A percentile compares a stretch with the other conserved stretches of the same genome.
These are phyloP conservation scores for Pseudorhiza aurosa DNA, from an alignment of 30 jellyfish, hydroid and myxozoan genomes.

Conservation along the genomic window DNA sequence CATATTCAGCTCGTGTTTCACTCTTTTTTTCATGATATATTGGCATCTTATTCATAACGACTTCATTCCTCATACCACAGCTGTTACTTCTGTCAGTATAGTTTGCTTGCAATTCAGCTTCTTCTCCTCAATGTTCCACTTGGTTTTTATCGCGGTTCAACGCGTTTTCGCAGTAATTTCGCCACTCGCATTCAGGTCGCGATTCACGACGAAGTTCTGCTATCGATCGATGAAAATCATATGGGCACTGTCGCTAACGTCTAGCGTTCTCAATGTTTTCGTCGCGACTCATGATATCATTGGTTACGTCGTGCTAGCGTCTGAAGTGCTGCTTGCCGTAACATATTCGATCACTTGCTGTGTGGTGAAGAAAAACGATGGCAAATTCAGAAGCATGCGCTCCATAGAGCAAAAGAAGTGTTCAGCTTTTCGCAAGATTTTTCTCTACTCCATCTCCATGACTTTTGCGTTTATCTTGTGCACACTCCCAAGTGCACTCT, in stretches of 20 bases:
- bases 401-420: neutral
- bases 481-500: slow-evolving; percentile 9
- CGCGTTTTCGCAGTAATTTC: slow-evolving; percentile 10
- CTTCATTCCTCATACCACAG: neutral
- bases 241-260: neutral
- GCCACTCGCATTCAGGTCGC: slow-evolving; percentile 4
- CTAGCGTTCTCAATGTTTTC: neutral
- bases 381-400: neutral
- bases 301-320: neutral
- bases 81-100: neutral
- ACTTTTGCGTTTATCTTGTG: slow-evolving; percentile 23
- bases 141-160: slow-evolving; percentile 1
- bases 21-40: neutral
- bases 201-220: neutral
- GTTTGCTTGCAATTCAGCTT: slow-evolving; percentile 19
- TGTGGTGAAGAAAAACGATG: slow-evolving; percentile 2
- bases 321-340: neutral
- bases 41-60: slow-evolving; percentile 4
- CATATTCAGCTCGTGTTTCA: slow-evolving; percentile 7
- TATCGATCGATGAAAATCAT: neutral
- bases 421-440: neutral
- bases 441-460: neutral
- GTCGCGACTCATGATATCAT: neutral
- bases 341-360: slow-evolving; percentile 3
- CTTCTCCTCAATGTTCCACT: slow-evolving; percentile 10